Evolutionary conservation across 2,113 vertebrate genomes (phyloP).

Genomic region (Tragulus kanchil): DNA sequence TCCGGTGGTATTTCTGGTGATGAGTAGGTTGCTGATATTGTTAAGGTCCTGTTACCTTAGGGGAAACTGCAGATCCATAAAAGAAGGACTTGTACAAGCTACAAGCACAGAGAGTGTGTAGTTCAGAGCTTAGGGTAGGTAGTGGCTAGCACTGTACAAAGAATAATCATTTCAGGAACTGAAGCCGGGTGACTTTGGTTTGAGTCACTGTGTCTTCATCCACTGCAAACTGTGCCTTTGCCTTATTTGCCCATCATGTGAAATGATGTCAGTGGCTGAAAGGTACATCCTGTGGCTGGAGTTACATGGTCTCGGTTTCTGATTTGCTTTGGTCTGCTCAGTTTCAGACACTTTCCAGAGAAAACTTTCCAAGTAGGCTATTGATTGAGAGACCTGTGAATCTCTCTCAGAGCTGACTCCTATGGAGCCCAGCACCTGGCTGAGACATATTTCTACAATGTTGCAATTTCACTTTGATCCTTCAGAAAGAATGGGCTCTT

Average conservation of each 20-base stretch:
- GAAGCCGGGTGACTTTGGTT: neutral
- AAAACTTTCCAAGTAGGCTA: conserved; percentile 63
- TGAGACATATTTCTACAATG: conserved; percentile 26
- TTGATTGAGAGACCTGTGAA: conserved; percentile 50
- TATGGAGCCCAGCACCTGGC: conserved; percentile 30
- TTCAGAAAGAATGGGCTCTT: conserved; percentile 47
- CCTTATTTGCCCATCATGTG: conserved; percentile 24
- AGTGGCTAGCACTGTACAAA: neutral
- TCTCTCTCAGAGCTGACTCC: conserved; percentile 61
- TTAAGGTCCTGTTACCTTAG: neutral
- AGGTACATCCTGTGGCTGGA: conserved; percentile 8
- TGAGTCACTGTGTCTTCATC: neutral
- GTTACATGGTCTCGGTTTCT: conserved; percentile 60
- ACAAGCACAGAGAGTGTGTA: neutral
- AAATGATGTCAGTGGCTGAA: conserved; percentile 59
- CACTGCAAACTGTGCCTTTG: neutral
- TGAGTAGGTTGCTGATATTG: neutral
- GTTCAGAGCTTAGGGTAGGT: neutral
- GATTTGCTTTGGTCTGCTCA: conserved; percentile 43
- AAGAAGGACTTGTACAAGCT: neutral
- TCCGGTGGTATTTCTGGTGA: neutral
- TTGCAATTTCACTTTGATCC: conserved; percentile 61
- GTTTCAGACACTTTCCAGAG: conserved; percentile 51
- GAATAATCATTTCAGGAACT: neutral
- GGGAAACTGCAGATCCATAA: neutral